phyloP scores from a whole-genome alignment of 2,797 vertebrate species.

The Remorina albescens region DNA sequence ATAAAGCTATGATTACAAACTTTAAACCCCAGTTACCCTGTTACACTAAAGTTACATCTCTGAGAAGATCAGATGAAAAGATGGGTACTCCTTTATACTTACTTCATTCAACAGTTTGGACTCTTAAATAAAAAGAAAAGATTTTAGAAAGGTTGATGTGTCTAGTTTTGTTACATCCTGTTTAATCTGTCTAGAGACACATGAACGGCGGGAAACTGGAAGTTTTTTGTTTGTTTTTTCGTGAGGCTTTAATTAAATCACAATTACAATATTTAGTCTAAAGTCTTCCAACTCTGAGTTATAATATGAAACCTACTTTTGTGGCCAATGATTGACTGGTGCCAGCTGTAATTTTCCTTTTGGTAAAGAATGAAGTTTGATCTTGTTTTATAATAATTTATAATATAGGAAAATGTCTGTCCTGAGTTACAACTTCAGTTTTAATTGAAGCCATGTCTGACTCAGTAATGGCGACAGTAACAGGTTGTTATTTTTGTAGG shows the following conservation, averaged over 20 bases:
- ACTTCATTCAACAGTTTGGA: background rate
- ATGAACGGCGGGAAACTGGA: background rate
- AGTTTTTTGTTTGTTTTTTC: background rate
- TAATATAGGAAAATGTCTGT: background rate
- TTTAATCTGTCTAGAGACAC: background rate
- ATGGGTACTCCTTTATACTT: background rate
- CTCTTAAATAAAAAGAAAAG: background rate
- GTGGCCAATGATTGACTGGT: too few relatives aligned
- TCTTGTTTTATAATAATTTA: background rate
- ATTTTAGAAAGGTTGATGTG: background rate
- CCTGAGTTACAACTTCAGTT: background rate
- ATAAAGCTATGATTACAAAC: too few relatives aligned
- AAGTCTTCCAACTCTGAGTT: background rate
- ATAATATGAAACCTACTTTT: background rate
- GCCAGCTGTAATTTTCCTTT: background rate
- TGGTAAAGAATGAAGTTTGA: background rate
- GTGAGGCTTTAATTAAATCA: background rate
- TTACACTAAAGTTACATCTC: background rate
- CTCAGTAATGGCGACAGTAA: constrained; percentile 1
- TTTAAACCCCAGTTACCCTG: too few relatives aligned
- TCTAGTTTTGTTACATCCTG: background rate
- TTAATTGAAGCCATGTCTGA: background rate
- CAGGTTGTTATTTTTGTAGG: constrained; percentile 12
- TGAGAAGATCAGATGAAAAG: background rate
- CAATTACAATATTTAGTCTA: background rate